Evolutionary conservation across 2,113 vertebrate species (phyloP).

Genomic region (Periophthalmodon schlosseri): DNA sequence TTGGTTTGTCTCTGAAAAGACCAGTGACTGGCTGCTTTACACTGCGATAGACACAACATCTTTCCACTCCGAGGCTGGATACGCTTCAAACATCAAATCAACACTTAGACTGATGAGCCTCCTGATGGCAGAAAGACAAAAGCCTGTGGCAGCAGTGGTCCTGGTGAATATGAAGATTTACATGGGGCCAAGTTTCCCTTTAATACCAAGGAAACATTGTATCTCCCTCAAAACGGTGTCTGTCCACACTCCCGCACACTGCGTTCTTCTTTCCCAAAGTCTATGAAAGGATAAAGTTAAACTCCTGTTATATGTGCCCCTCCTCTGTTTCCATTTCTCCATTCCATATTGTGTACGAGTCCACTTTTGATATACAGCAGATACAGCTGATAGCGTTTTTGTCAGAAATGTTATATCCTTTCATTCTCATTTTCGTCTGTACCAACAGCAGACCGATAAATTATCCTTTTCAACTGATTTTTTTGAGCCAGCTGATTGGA

Average conservation of each 20-base stretch:
- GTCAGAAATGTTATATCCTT: background rate
- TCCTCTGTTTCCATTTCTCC: slow-evolving; percentile 19
- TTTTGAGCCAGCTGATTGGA: slow-evolving; percentile 15
- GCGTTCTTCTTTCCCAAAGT: slow-evolving; percentile 6
- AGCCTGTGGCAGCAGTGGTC: slow-evolving; percentile 32
- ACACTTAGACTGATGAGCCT: slow-evolving; percentile 35
- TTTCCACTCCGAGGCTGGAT: slow-evolving; percentile 31
- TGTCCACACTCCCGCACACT: slow-evolving; percentile 19
- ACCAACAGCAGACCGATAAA: slow-evolving; percentile 13
- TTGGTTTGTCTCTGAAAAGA: slow-evolving; percentile 44
- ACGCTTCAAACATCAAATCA: slow-evolving; percentile 17
- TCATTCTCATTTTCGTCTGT: slow-evolving; percentile 29
- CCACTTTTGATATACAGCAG: slow-evolving; percentile 25
- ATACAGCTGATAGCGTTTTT: slow-evolving; percentile 35
- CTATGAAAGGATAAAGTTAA: slow-evolving; percentile 33
- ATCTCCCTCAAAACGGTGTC: slow-evolving; percentile 34
- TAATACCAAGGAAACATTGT: slow-evolving; percentile 30
- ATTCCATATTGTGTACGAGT: slow-evolving; percentile 21
- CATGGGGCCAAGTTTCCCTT: slow-evolving; percentile 53
- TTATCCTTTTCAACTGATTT: background rate
- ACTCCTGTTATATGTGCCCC: slow-evolving; percentile 27
- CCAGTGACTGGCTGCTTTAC: slow-evolving; percentile 41
- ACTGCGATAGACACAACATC: slow-evolving; percentile 29
- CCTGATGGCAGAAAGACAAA: slow-evolving; percentile 32
- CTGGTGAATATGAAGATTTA: slow-evolving; percentile 61